These are phyloP conservation scores for Eupithecia subumbrata DNA, from an alignment of 2,888 invertebrate species.

Conservation along the genomic window DNA sequence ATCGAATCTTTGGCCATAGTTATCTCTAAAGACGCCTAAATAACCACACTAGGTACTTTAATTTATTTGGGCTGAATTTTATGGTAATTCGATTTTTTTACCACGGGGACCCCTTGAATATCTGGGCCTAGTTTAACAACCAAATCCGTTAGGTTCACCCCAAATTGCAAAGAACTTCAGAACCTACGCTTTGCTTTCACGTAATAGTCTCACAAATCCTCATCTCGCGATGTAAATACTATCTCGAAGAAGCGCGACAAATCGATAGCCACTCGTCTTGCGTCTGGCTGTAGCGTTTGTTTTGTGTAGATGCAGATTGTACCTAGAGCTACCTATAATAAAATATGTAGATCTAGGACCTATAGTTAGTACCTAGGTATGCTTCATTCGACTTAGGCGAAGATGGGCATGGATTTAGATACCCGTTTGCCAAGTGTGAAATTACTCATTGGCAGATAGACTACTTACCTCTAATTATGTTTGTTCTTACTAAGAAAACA, in stretches of 20 bases:
- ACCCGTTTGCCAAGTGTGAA: background rate
- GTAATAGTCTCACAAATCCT: slow-evolving; percentile 37
- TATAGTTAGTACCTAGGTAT: background rate
- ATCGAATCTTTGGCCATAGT: background rate
- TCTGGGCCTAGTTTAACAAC: no score
- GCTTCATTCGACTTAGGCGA: background rate
- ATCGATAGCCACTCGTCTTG: slow-evolving; percentile 45
- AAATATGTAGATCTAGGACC: background rate
- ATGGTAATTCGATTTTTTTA: no score
- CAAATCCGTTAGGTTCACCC: no score
- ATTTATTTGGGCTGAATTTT: no score
- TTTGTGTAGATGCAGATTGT: slow-evolving; percentile 27
- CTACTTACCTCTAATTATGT: background rate
- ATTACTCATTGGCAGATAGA: background rate
- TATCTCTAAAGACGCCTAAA: background rate
- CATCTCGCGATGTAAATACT: slow-evolving; percentile 43
- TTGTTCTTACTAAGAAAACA: background rate
- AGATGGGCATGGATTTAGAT: background rate
- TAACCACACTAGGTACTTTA: no score
- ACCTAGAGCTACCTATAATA: background rate
- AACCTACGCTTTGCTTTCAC: background rate
- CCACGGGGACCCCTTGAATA: no score
- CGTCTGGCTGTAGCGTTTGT: slow-evolving; percentile 38
- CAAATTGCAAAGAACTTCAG: background rate
- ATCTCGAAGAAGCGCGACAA: slow-evolving; percentile 42